A percentile compares a stretch with the other conserved stretches of the same genome.
phyloP scores from a whole-genome alignment of 2,888 invertebrate genomes.

The Liposcelis brunnea region DNA sequence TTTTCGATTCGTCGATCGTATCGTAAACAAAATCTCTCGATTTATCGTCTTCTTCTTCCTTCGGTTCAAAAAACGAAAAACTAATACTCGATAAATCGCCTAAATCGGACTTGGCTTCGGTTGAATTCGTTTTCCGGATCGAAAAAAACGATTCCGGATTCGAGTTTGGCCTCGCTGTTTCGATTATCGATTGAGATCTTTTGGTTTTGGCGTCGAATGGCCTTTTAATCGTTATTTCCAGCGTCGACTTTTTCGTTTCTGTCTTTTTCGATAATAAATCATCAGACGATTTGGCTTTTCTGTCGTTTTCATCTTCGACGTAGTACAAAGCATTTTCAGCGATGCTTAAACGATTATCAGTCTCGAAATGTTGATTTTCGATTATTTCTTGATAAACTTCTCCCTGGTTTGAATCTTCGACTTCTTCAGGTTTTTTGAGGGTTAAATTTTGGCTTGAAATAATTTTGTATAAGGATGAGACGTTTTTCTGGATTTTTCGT shows the following conservation, averaged over 20 bases:
- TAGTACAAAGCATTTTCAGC: constrained; percentile 7
- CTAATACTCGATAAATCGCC: constrained; percentile 5
- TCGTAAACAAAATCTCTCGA: background rate
- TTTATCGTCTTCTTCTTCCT: background rate
- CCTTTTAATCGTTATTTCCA: background rate
- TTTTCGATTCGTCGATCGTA: constrained; percentile 1
- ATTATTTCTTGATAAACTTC: background rate
- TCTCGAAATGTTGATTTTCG: constrained; percentile 4
- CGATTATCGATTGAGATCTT: background rate
- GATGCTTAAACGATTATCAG: background rate
- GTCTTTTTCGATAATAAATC: background rate
- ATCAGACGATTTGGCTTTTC: background rate
- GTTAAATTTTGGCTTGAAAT: constrained; percentile 2
- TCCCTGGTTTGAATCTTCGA: background rate
- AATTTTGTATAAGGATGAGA: constrained; percentile 2
- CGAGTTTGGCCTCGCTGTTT: constrained; percentile 4
- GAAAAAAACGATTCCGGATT: background rate
- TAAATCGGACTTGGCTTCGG: background rate
- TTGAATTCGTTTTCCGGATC: background rate
- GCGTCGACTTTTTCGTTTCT: background rate
- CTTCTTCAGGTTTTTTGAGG: constrained; percentile 4
- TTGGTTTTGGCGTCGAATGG: background rate
- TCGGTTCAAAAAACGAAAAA: constrained; percentile 1
- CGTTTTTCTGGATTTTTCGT: background rate
- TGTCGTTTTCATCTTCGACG: background rate